phyloP scores from a whole-genome alignment of 2,888 invertebrate species.

The Caenorhabditis afra region DNA sequence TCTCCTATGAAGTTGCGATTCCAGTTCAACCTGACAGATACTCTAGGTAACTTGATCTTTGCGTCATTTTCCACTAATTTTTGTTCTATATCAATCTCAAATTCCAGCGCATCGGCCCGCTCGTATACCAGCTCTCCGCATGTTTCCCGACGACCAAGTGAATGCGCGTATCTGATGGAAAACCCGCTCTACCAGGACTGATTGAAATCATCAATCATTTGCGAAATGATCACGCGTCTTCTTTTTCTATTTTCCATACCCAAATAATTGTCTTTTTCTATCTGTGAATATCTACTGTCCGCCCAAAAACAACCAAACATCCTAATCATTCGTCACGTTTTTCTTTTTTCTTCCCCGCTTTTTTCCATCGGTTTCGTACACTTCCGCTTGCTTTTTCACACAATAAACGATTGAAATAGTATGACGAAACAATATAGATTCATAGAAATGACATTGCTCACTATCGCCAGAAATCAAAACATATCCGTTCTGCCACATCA shows the following conservation, averaged over 20 bases:
- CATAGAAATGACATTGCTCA: no score
- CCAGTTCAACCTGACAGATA: constrained; percentile 66
- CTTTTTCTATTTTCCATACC: constrained; percentile 6
- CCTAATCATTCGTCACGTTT: constrained; percentile 11
- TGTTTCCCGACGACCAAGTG: constrained; percentile 60
- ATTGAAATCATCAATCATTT: constrained; percentile 42
- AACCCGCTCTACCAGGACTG: constrained; percentile 70
- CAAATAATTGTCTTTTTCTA: constrained; percentile 32
- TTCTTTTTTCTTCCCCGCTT: no score
- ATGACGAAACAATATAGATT: no score
- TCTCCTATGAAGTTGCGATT: constrained; percentile 73
- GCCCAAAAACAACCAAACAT: constrained; percentile 44
- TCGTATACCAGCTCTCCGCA: constrained; percentile 60
- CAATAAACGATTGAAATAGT: background rate
- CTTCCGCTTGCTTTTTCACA: background rate
- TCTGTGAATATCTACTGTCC: constrained; percentile 52
- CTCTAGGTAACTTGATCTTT: constrained; percentile 56
- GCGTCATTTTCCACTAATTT: no score
- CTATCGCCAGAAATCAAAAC: no score
- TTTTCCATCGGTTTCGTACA: constrained; percentile 1
- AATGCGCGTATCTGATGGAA: constrained; percentile 69
- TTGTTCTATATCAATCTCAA: no score
- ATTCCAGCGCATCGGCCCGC: constrained; percentile 60
- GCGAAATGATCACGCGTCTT: constrained; percentile 38
- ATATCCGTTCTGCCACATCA: no score